These are phyloP conservation scores for Eristalis pertinax DNA, from an alignment of 2,888 invertebrate species.

Conservation along the genomic window DNA sequence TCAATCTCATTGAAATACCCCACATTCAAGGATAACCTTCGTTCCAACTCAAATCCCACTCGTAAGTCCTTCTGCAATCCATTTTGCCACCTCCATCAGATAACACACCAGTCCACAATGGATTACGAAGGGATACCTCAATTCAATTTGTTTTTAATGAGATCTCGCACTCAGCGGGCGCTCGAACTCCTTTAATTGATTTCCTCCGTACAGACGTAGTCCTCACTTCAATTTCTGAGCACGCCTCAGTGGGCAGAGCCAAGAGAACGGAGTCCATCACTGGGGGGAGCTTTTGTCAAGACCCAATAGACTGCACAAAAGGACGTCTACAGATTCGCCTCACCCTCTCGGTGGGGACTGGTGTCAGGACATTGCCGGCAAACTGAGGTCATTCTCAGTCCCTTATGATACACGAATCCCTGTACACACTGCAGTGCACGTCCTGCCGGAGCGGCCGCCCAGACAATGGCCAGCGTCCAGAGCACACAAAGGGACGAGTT, in stretches of 20 bases:
- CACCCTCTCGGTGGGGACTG: background rate
- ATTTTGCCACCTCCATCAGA: background rate
- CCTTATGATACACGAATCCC: background rate
- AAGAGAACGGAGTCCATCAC: background rate
- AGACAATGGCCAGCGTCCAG: background rate
- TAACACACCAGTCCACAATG: background rate
- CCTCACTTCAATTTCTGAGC: background rate
- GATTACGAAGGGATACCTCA: background rate
- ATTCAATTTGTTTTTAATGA: background rate
- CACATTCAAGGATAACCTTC: background rate
- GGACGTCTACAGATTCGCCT: background rate
- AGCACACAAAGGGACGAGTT: background rate
- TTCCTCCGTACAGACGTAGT: background rate
- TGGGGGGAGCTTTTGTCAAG: background rate
- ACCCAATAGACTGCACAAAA: background rate
- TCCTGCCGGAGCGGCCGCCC: background rate
- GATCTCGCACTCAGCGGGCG: background rate
- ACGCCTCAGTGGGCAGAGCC: background rate
- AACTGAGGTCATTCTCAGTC: background rate
- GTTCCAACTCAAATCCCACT: background rate
- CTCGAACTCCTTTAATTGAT: conserved; percentile 7
- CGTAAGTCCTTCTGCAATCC: background rate
- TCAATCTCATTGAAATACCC: no score
- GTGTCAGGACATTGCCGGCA: background rate
- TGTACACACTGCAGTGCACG: background rate